Conservation (phyloP, 2,113 vertebrate species). For the Gobio gobio region DNA sequence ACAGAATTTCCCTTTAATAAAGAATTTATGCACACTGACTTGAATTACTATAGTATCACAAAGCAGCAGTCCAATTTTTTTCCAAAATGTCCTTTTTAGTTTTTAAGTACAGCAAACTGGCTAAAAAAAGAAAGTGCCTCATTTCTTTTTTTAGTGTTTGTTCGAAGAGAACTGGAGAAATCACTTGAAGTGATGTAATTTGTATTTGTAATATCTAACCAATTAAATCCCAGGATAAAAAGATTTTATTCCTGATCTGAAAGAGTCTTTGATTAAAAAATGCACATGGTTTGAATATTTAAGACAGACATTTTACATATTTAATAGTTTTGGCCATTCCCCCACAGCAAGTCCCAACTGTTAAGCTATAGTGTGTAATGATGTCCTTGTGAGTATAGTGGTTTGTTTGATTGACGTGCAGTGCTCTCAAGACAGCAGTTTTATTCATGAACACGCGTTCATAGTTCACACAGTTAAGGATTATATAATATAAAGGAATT, state of each 20-base stretch:
- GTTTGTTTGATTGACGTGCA: not conserved
- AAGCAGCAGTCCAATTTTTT: not conserved
- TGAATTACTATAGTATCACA: not conserved
- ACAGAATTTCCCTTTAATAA: not conserved
- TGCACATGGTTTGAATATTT: constrained; percentile 5
- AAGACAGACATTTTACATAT: not conserved
- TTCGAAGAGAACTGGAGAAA: not conserved
- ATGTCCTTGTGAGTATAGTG: not conserved
- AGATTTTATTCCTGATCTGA: not conserved
- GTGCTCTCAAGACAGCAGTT: not conserved
- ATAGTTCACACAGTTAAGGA: not conserved
- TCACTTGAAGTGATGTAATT: not conserved
- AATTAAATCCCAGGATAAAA: not conserved
- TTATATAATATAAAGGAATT: constrained; percentile 9
- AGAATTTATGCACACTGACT: not conserved
- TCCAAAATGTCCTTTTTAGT: not conserved
- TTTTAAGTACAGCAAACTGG: not conserved
- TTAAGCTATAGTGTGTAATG: not conserved
- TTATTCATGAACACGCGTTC: not conserved
- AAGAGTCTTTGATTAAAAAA: not conserved
- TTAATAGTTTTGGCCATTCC: not conserved
- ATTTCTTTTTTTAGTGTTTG: not conserved
- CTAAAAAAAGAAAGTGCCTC: not conserved
- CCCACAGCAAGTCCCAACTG: not conserved
- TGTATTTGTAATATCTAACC: not conserved